Base-by-base conservation (phyloP, 2,888 invertebrate species). In the Drosophila atripex region DNA sequence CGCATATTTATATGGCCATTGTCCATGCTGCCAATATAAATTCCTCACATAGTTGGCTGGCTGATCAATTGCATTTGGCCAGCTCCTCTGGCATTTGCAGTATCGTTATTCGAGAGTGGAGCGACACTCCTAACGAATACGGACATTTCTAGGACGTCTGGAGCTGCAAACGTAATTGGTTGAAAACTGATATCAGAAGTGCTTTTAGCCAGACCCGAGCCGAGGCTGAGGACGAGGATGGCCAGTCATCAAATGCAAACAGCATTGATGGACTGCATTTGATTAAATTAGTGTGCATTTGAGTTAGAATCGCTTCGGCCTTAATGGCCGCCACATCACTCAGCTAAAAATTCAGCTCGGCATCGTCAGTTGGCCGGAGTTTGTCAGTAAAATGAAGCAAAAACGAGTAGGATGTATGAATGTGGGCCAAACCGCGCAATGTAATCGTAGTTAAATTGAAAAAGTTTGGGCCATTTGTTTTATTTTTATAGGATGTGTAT, bases 371-470 rank as follows among this genome's bases (percentile, higher is more conserved):
- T 28, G 47, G 21, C 49, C 9, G 18, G 9, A 41, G 39, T 41
- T 53, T 75, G 68, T 60, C 57, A 64, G 78, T 68, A 46, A 52
- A 71, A 55, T 56, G 43, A 60, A 63, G 59, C 73, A 68, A 71
- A 73, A 61, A 71, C 39, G 39, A 23, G 38, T 51, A 32, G 56
- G 32, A 51, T 56, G 52, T 52, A n/a, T 63, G 60, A 61, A 63
- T 71, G 73, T 57, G 74, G 78, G 63, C 52, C 28, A 23, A 51
- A 53, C 60, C 59, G 64, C 61, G 75, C 64, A 70, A 74, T 78
- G 71, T 82, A 85, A 79, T 86, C 76, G 79, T 52, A 70, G 64
- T 74, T 80, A 75, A 83, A 88, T 86, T 75, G 88, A 75, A 83
- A 83, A 83, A 84, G 68, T 79, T 88, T 85, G 47, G 73, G 60